Percentiles rank a stretch among this genome's conserved stretches.
Conservation (phyloP, 2,113 vertebrate species). For the Pituophis catenifer region DNA sequence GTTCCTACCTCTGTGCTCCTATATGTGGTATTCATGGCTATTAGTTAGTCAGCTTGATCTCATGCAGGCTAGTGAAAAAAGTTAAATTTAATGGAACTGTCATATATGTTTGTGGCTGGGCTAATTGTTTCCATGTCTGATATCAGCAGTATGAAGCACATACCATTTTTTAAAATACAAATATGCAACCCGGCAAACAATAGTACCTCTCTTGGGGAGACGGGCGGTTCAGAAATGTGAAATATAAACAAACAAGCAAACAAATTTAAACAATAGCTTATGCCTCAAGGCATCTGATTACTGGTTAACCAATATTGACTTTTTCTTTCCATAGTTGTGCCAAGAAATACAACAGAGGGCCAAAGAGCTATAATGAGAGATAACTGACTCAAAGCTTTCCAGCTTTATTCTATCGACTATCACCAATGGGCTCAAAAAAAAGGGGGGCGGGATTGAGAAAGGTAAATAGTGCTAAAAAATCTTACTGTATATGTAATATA, state of each 20-base stretch:
- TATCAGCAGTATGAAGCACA: background rate
- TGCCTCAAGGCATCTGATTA: background rate
- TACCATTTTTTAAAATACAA: background rate
- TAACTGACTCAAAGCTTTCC: background rate
- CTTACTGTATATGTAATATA: background rate
- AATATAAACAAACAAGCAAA: background rate
- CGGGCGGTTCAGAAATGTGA: background rate
- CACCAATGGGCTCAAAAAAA: background rate
- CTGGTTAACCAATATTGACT: background rate
- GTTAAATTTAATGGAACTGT: background rate
- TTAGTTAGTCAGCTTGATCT: background rate
- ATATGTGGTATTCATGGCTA: background rate
- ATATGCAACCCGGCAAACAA: background rate
- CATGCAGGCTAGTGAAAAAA: background rate
- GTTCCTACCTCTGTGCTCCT: background rate
- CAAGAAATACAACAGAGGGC: background rate
- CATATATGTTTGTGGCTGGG: background rate
- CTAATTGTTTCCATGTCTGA: background rate
- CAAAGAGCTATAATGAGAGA: background rate
- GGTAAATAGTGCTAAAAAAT: background rate
- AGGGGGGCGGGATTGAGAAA: background rate
- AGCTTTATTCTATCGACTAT: background rate
- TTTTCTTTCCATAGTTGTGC: background rate
- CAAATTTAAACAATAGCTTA: background rate
- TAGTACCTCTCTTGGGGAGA: background rate